Percentiles rank a stretch among this genome's conserved stretches.
phyloP scores from a whole-genome alignment of 2,888 invertebrate genomes.

The Troglohyphantes excavatus region DNA sequence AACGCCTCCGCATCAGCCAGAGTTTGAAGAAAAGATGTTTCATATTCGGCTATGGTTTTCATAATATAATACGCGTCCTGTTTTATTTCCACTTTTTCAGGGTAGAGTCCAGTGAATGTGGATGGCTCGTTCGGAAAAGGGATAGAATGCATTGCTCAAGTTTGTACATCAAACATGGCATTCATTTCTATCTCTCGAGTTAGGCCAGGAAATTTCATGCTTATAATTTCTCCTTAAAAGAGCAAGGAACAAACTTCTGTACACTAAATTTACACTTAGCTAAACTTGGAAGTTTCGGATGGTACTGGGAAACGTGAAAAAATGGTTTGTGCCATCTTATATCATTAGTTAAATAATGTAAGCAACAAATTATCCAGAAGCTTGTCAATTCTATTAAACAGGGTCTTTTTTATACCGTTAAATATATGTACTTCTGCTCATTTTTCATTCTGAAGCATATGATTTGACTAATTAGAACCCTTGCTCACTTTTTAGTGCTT shows the following conservation, averaged over 20 bases:
- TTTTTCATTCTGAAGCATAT: slow-evolving; percentile 6
- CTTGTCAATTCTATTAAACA: slow-evolving; percentile 21
- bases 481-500: slow-evolving; percentile 33
- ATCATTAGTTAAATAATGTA: slow-evolving; percentile 12
- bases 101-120: slow-evolving; percentile 50
- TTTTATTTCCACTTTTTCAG: slow-evolving; percentile 45
- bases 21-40: slow-evolving; percentile 56
- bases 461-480: background rate
- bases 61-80: slow-evolving; percentile 36
- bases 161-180: slow-evolving; percentile 44
- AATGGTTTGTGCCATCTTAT: background rate
- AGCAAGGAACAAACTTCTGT: slow-evolving; percentile 74
- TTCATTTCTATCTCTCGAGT: slow-evolving; percentile 45
- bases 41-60: slow-evolving; percentile 35
- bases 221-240: slow-evolving; percentile 58
- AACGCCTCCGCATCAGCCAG: slow-evolving; percentile 67
- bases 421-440: background rate
- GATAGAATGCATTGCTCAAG: slow-evolving; percentile 46
- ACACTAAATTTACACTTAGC: slow-evolving; percentile 32
- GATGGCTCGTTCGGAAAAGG: slow-evolving; percentile 35
- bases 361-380: slow-evolving; percentile 17
- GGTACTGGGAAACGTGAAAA: background rate
- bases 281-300: background rate
- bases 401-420: slow-evolving; percentile 38
- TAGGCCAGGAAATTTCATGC: slow-evolving; percentile 28